Evolutionary conservation across 37 sponge, comb jelly and placozoan genomes (phyloP), one percentile per base, ranked within the genome.

Genomic region (Halisarca cf. caerulea): DNA sequence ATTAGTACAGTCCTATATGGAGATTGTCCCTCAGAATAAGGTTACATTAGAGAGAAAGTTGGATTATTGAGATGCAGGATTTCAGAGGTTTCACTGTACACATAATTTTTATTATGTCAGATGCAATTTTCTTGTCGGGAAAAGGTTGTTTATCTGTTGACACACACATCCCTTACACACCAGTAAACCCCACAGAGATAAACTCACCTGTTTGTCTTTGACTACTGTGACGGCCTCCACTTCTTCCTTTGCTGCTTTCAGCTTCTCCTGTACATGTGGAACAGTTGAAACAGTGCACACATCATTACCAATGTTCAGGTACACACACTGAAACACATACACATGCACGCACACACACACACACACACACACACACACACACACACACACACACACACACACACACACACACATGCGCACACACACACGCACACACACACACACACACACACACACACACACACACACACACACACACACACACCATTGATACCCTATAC

Each of bases 381-480:
- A 27, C 64, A 23, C 64, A 61, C 64, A 27, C 28, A 23, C 64
- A 61, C 28, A 61, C 24, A 27, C 64, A 47, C 64, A 61, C 28
- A 61, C 64, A 61, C 28, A 61, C 28, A 28, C 28, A 61, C 28
- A 28, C 64, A 61, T 5, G 23, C 64, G 15, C 24, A 23, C 64
- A 27, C 28, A 23, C 64, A 62, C 64, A 62, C 74, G 20, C 74
- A 72, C 74, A 34, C 32, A 42, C 78, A 77, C 42, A 41, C 21
- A 77, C 78, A 77, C 24, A 24, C 47, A 77, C 78, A 77, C 78
- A 39, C 28, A 41, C 78, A 77, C 38, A 39, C 24, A 41, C 78
- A 77, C 78, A 77, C 47, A 72, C 74, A 72, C 74, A 72, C 42
- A 38, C 74, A 72, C 74, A 62, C 64, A 62, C 64, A 62, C 30